Conservation (phyloP, 2,888 invertebrate species). For the Ichneumoninae sp. region DNA sequence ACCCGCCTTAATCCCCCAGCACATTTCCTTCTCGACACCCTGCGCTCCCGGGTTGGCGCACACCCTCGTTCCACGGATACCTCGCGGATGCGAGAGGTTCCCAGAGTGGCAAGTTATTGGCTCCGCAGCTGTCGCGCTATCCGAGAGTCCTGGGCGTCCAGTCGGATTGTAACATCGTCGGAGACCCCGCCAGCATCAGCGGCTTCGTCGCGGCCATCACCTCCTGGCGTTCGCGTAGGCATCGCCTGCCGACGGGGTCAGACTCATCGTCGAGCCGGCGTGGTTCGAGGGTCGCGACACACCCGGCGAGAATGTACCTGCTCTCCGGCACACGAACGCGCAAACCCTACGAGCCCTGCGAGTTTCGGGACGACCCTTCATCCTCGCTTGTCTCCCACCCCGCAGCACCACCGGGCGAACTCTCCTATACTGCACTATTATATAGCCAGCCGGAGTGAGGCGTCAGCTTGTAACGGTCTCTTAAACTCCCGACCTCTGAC, state of each 20-base stretch:
- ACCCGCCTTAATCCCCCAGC: background rate
- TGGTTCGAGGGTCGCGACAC: conserved; percentile 74
- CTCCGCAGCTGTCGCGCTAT: conserved; percentile 82
- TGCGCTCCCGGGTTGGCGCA: conserved; percentile 1
- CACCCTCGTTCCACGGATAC: conserved; percentile 28
- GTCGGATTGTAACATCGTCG: conserved; percentile 81
- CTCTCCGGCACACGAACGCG: conserved; percentile 67
- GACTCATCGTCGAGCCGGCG: conserved; percentile 80
- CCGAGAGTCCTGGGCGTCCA: conserved; percentile 63
- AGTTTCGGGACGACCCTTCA: conserved; percentile 68
- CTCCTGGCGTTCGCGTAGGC: conserved; percentile 28
- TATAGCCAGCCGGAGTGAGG: conserved; percentile 73
- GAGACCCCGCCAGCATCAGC: conserved; percentile 74
- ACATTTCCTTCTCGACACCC: conserved; percentile 28
- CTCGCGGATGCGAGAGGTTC: conserved; percentile 45
- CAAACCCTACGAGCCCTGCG: conserved; percentile 61
- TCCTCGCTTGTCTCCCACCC: conserved; percentile 63
- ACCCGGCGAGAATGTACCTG: conserved; percentile 73
- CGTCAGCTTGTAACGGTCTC: conserved; percentile 84
- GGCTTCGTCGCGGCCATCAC: conserved; percentile 57
- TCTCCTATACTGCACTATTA: conserved; percentile 67
- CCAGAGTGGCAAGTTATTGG: conserved; percentile 81
- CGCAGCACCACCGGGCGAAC: conserved; percentile 11
- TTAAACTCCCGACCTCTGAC: conserved; percentile 79
- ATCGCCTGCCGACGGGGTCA: conserved; percentile 77